Evolutionary conservation across 2,113 vertebrate species (phyloP), one percentile per base, ranked within the genome.

Genomic region (Nematolebias whitei): DNA sequence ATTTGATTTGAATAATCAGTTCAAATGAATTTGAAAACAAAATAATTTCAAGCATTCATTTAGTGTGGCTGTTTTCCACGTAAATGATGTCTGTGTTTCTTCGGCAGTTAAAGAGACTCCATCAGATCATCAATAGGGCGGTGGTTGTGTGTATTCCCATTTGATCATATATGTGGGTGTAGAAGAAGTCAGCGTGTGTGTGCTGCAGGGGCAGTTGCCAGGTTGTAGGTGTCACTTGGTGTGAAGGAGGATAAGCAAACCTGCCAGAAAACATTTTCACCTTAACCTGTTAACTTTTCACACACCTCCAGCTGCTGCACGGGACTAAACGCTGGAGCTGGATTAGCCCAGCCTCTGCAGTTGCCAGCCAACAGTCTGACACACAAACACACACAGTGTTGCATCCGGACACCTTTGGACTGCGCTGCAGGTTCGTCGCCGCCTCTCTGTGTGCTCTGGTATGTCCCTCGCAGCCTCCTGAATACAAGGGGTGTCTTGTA

Each of bases 231-330:
- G 76, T 84, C 78, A 26, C 41, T 32, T 29, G 57, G 64, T 71
- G 87, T 78, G 69, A 60, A 72, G 61, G 80, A 68, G 66, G 71
- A 70, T 47, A 67, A 54, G 53, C 12, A 68, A 10, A 22, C 45
- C 72, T 76, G 73, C 77, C 76, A 78, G 76, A 53, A 59, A 78
- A 82, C 74, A 64, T 80, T 82, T 86, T 84, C 75, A 79, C 82
- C 85, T 76, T 23, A 80, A 86, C 71, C 80, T 83, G 80, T 84
- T 84, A 84, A 83, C 62, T 78, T 85, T 74, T 84, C 71, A 66
- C 48, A 68, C 51, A 64, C 75, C 82, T 83, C 83, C 80, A 84
- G 78, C 57, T 71, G 69, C 78, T 80, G 60, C 67, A 53, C 63
- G 47, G 77, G 58, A 55, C 79, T 52, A 70, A 87, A 81, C 62